Percentiles rank a stretch among this genome's conserved stretches.
Conservation (phyloP, 2,888 invertebrate genomes). For the Halocaridina rubra region DNA sequence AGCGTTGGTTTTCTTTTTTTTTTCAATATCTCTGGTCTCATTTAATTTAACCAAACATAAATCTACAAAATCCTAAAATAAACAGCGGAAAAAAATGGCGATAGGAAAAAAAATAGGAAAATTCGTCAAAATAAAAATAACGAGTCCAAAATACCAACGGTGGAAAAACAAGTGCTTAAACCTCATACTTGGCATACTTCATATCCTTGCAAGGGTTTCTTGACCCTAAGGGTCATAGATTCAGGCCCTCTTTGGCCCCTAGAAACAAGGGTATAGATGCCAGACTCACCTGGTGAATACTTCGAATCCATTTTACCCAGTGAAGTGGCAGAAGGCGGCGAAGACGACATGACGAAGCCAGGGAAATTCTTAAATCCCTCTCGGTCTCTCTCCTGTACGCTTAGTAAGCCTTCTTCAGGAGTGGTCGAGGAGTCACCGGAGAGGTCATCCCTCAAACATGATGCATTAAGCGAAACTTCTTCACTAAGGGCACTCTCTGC, state of each 20-base stretch:
- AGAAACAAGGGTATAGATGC: neutral
- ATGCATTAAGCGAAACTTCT: neutral
- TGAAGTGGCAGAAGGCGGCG: constrained; percentile 1
- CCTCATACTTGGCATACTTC: neutral
- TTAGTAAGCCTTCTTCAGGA: neutral
- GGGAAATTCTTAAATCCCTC: constrained; percentile 33
- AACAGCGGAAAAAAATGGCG: neutral
- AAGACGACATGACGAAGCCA: constrained; percentile 21
- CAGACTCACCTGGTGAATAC: constrained; percentile 20
- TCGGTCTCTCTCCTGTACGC: neutral
- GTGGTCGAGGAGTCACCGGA: neutral
- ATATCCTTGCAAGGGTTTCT: neutral
- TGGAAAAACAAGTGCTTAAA: neutral
- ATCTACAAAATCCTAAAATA: too few species aligned
- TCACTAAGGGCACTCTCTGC: constrained; percentile 7
- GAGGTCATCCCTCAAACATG: constrained; percentile 14
- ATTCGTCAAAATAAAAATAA: neutral
- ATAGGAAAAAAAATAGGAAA: neutral
- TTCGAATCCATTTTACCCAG: constrained; percentile 33
- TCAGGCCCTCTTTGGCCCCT: neutral
- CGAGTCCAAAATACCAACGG: neutral
- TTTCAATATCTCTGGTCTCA: too few species aligned
- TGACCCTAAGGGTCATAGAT: neutral
- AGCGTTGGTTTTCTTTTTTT: too few species aligned
- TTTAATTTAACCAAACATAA: too few species aligned